Evolutionary conservation across 2,113 vertebrate genomes (phyloP).

Genomic region (Orcinus orca): DNA sequence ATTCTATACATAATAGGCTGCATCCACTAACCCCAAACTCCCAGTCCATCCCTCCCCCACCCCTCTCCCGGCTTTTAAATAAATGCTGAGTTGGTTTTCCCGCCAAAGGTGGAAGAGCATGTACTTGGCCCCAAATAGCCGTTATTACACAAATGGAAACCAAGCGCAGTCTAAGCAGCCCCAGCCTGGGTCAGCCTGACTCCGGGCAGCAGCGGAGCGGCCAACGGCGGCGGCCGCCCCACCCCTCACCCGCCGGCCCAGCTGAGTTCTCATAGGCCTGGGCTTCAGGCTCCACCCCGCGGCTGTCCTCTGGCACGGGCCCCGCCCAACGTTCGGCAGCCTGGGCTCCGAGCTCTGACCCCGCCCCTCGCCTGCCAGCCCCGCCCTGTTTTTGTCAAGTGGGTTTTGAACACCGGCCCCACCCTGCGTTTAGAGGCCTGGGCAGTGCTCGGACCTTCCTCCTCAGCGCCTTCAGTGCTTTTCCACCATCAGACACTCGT

Average conservation of each 20-base stretch:
- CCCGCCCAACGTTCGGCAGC: background rate
- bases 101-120: slow-evolving; percentile 28
- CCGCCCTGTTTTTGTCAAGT: background rate
- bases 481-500: slow-evolving; percentile 76
- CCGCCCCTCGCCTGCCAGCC: background rate
- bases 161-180: slow-evolving; percentile 57
- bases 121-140: slow-evolving; percentile 38
- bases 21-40: background rate
- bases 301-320: background rate
- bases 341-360: rapidly evolving
- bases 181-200: slow-evolving; percentile 41
- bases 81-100: slow-evolving; percentile 41
- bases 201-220: slow-evolving; percentile 71
- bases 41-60: background rate
- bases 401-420: background rate
- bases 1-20: background rate
- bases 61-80: background rate
- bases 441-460: slow-evolving; percentile 19
- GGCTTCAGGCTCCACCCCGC: background rate
- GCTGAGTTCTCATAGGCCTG: background rate
- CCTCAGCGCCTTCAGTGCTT: slow-evolving; percentile 78
- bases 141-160: slow-evolving; percentile 59
- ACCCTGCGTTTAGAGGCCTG: background rate
- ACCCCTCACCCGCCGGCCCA: slow-evolving; percentile 29
- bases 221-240: slow-evolving; percentile 76